Percentiles rank a stretch among this genome's conserved stretches.
phyloP scores from a whole-genome alignment of 2,113 vertebrate genomes.

The Pyrgilauda ruficollis region DNA sequence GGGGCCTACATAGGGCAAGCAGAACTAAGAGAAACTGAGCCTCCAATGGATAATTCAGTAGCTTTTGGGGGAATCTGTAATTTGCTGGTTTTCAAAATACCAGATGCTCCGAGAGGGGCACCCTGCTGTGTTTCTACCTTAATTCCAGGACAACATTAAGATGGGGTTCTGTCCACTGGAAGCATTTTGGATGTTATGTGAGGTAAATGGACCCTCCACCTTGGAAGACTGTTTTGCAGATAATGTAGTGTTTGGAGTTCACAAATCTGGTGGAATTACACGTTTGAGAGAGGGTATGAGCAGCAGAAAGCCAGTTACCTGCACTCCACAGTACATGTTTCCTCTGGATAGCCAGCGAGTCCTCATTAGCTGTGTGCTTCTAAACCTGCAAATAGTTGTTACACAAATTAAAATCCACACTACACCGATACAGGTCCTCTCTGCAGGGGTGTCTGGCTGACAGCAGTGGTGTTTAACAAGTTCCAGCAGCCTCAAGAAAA shows the following conservation, averaged over 20 bases:
- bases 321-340: accelerated
- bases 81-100: background rate
- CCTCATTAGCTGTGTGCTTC: background rate
- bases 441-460: background rate
- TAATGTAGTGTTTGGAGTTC: background rate
- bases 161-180: background rate
- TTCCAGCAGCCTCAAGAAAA: background rate
- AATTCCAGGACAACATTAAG: background rate
- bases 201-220: background rate
- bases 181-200: background rate
- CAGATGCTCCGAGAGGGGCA: background rate
- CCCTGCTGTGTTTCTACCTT: background rate
- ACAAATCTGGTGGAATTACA: background rate
- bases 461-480: background rate
- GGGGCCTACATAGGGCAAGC: background rate
- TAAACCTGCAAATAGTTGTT: background rate
- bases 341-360: background rate
- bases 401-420: background rate
- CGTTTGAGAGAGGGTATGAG: accelerated
- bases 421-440: background rate
- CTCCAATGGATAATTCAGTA: background rate
- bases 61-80: background rate
- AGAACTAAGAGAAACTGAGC: background rate
- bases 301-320: background rate
- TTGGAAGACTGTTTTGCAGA: background rate